Base-by-base conservation (phyloP, 2,797 vertebrate genomes). In the Podarcis lilfordi region DNA sequence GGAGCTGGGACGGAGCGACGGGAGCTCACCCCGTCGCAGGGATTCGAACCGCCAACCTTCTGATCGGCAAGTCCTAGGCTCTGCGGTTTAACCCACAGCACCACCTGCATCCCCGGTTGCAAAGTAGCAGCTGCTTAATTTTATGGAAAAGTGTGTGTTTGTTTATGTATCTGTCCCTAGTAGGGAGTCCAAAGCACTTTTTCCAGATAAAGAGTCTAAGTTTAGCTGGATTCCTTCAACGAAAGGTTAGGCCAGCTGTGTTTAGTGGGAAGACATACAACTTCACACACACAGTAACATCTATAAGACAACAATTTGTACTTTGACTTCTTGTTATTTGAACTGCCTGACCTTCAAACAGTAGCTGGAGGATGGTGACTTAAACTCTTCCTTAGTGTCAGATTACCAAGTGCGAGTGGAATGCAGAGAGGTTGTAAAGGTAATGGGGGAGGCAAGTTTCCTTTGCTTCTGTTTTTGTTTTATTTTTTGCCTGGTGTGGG, bases 241-340 rank as follows among this genome's bases (percentile, higher is more conserved):
- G 27, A 32, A 74, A 89, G 91, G 86, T 94, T 89, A 40, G 50
- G 74, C 0, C 11, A 3, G 77, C 0, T 1, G 72, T 75, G 0
- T 55, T 72, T 86, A 90, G 85, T 1, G 1, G 86, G 84, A 66
- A 85, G n/a, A 45, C 40, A 78, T 89, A 88, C 32, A n/a, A 84
- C 83, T 40, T 45, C 87, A 80, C 29, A 23, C 8, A 32, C 5
- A 82, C 50, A 15, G 45, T 29, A 32, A 35, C 10, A 45, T 88
- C 88, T 84, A 82, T 13, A 68, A 86, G 55, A 85, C 37, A 72
- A 35, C 59, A 50, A 84, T 90, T 87, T 91, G 94, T 94, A 94
- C 94, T 96, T 96, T 82, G 91, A 90, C 91, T 89, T 72, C 0
- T 9, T 81, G 81, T 69, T 95, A 91, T 95, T 95, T 90, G 89